Conservation (phyloP, 2,797 vertebrate genomes). For the Discoglossus pictus region DNA sequence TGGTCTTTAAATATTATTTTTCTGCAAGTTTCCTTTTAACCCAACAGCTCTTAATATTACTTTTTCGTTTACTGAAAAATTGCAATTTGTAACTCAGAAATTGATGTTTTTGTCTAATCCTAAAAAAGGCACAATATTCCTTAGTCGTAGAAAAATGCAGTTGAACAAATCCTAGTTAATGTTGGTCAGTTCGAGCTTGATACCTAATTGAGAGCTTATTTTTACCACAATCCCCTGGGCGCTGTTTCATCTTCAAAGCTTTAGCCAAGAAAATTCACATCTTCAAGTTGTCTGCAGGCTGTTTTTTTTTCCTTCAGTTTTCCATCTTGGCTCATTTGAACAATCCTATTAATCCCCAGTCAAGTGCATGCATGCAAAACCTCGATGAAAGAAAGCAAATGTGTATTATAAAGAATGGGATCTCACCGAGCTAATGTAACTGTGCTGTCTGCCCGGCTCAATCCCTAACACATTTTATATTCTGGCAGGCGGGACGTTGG, state of each 20-base stretch:
- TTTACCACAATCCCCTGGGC: slow-evolving; percentile 53
- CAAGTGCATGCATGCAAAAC: slow-evolving; percentile 67
- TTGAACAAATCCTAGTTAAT: slow-evolving; percentile 57
- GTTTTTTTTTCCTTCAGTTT: slow-evolving; percentile 50
- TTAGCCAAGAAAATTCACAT: slow-evolving; percentile 58
- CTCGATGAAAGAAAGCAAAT: slow-evolving; percentile 57
- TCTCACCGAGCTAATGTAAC: slow-evolving; percentile 41
- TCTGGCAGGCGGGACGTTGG: not conserved
- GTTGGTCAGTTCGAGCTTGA: slow-evolving; percentile 54
- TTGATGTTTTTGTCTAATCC: too few relatives aligned
- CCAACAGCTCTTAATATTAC: too few relatives aligned
- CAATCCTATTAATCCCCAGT: slow-evolving; percentile 63
- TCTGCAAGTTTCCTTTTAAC: too few relatives aligned
- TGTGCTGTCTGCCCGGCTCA: slow-evolving; percentile 13
- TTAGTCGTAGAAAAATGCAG: slow-evolving; percentile 24
- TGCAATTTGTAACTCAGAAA: too few relatives aligned
- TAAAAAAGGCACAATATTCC: too few relatives aligned
- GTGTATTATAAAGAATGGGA: slow-evolving; percentile 49
- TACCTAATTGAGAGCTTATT: slow-evolving; percentile 56
- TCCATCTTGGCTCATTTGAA: slow-evolving; percentile 59
- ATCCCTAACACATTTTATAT: not conserved
- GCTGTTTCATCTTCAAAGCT: slow-evolving; percentile 61
- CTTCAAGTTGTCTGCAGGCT: slow-evolving; percentile 59
- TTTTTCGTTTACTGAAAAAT: too few relatives aligned
- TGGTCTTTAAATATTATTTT: too few relatives aligned